phyloP scores from a whole-genome alignment of 2,113 vertebrate genomes.

The Pagrus major region DNA sequence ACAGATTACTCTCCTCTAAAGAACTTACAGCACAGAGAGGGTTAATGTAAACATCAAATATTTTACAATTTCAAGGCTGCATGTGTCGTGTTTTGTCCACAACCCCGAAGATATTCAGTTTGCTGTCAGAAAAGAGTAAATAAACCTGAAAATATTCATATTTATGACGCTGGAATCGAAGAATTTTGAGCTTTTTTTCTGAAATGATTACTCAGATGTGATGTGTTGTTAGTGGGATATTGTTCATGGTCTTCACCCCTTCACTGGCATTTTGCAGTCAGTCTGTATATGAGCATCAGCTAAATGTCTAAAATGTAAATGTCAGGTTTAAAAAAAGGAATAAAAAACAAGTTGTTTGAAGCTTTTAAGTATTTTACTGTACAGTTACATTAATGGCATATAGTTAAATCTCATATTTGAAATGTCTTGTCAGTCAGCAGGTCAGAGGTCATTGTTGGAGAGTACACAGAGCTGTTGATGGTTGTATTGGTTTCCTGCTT shows the following conservation, averaged over 20 bases:
- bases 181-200: too few relatives aligned
- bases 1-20: not conserved
- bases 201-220: too few relatives aligned
- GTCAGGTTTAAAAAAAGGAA: not conserved
- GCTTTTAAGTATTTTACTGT: not conserved
- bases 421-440: not conserved
- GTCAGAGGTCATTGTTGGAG: not conserved
- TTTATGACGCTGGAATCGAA: too few relatives aligned
- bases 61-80: not conserved
- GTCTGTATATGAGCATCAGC: not conserved
- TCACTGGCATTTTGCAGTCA: too few relatives aligned
- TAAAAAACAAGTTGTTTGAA: not conserved
- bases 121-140: too few relatives aligned
- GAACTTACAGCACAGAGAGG: not conserved
- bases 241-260: not conserved
- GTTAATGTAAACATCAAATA: not conserved
- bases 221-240: too few relatives aligned
- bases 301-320: not conserved
- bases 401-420: not conserved
- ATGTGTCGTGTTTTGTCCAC: too few relatives aligned
- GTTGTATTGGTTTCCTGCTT: not conserved
- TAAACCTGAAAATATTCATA: too few relatives aligned
- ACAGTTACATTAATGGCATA: not conserved
- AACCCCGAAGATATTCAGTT: too few relatives aligned
- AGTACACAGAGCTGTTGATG: not conserved